These are phyloP conservation scores for Molossus molossus DNA, from an alignment of 2,797 vertebrate genomes.

Conservation along the genomic window DNA sequence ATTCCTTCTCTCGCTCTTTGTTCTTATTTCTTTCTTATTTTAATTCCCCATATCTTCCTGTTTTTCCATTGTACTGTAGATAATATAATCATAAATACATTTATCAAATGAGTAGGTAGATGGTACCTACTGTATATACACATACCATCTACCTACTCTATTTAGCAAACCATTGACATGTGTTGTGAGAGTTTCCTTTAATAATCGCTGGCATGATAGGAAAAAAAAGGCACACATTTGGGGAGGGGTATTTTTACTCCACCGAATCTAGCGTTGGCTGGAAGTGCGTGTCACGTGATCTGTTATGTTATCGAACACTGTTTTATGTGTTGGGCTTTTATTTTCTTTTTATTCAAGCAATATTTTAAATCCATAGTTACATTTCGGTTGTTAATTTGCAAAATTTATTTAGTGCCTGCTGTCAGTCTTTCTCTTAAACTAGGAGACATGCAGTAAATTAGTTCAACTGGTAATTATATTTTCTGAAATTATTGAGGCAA, in stretches of 20 bases:
- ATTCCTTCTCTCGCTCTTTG: background rate
- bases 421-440: conserved; percentile 77
- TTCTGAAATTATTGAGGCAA: conserved; percentile 81
- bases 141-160: background rate
- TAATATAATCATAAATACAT: background rate
- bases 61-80: background rate
- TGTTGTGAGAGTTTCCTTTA: background rate
- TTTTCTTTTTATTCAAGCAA: conserved; percentile 66
- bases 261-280: background rate
- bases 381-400: conserved; percentile 77
- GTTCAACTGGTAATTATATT: conserved; percentile 76
- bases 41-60: background rate
- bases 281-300: background rate
- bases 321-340: conserved; percentile 31
- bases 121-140: accelerated
- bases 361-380: conserved; percentile 69
- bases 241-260: background rate
- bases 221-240: background rate
- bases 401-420: conserved; percentile 74
- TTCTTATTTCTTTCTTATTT: background rate
- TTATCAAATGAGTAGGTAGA: background rate
- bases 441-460: conserved; percentile 72
- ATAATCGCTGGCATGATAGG: background rate
- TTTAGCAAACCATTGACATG: background rate
- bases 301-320: background rate